phyloP scores from a whole-genome alignment of 1,140 invertebrate species.

The Macrocentrus cingulum region DNA sequence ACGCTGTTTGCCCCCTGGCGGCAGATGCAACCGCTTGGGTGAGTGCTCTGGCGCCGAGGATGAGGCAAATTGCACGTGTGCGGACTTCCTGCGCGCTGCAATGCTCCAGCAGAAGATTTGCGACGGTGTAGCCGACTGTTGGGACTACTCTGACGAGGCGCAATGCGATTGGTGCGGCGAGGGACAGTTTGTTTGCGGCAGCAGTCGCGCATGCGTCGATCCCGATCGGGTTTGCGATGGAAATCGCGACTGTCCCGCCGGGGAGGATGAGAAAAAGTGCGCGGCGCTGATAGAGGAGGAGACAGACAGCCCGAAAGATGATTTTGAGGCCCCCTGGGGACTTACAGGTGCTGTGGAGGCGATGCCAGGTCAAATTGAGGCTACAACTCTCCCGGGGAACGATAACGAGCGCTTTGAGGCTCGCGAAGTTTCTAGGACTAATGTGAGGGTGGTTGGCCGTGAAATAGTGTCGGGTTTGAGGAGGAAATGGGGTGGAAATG shows the following conservation, averaged over 20 bases:
- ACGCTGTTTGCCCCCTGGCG: conserved; percentile 67
- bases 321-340: no score
- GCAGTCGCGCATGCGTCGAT: conserved; percentile 70
- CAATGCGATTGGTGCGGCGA: conserved; percentile 77
- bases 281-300: conserved; percentile 55
- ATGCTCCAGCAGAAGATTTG: conserved; percentile 75
- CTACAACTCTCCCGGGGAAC: no score
- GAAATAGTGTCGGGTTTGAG: conserved; percentile 45
- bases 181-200: conserved; percentile 74
- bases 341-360: no score
- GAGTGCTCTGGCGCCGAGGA: conserved; percentile 75
- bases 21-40: conserved; percentile 73
- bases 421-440: conserved; percentile 1
- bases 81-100: conserved; percentile 72
- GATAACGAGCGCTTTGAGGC: no score
- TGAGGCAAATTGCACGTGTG: conserved; percentile 74
- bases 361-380: no score
- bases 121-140: conserved; percentile 77
- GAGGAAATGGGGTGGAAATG: conserved; percentile 25
- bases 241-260: conserved; percentile 73
- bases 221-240: conserved; percentile 73
- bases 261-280: conserved; percentile 80
- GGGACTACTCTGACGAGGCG: conserved; percentile 79
- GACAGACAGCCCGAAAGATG: conserved; percentile 33
- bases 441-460: conserved; percentile 38